phyloP scores from a whole-genome alignment of 2,888 invertebrate genomes.

The Perizoma flavofasciatum region DNA sequence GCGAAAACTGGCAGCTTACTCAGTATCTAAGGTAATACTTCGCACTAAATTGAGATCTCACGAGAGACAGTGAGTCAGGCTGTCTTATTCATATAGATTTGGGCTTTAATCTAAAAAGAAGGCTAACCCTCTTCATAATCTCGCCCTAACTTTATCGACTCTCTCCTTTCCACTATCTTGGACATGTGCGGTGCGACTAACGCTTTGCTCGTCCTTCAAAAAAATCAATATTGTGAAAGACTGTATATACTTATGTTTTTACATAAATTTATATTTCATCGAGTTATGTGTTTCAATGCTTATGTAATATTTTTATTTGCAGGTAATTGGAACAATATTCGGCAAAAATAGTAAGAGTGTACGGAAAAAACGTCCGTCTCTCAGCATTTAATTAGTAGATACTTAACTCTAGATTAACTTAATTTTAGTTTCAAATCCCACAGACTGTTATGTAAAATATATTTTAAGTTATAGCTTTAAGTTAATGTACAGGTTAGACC shows the following conservation, averaged over 20 bases:
- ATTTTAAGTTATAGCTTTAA: conserved; percentile 39
- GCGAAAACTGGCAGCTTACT: conserved; percentile 89
- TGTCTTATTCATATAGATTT: too few species aligned
- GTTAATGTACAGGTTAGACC: conserved; percentile 28
- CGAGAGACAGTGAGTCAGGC: too few species aligned
- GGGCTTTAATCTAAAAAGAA: too few species aligned
- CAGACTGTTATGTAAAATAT: conserved; percentile 68
- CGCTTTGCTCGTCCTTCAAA: too few species aligned
- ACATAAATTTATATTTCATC: too few species aligned
- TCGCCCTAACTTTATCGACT: too few species aligned
- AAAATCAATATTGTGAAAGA: too few species aligned
- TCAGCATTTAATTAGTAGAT: conserved; percentile 85
- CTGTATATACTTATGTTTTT: too few species aligned
- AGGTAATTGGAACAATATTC: conserved; percentile 90
- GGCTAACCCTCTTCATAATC: too few species aligned
- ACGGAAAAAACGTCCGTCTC: conserved; percentile 90
- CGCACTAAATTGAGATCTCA: neutral
- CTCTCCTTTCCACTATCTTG: too few species aligned
- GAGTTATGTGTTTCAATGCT: neutral
- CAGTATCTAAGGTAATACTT: conserved; percentile 86
- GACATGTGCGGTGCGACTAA: too few species aligned
- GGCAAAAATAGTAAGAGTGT: conserved; percentile 91
- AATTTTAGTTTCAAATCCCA: conserved; percentile 51
- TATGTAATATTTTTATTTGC: conserved; percentile 33
- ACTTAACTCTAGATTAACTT: conserved; percentile 40